phyloP scores from a whole-genome alignment of 2,113 vertebrate genomes.

The Eleginops maclovinus region DNA sequence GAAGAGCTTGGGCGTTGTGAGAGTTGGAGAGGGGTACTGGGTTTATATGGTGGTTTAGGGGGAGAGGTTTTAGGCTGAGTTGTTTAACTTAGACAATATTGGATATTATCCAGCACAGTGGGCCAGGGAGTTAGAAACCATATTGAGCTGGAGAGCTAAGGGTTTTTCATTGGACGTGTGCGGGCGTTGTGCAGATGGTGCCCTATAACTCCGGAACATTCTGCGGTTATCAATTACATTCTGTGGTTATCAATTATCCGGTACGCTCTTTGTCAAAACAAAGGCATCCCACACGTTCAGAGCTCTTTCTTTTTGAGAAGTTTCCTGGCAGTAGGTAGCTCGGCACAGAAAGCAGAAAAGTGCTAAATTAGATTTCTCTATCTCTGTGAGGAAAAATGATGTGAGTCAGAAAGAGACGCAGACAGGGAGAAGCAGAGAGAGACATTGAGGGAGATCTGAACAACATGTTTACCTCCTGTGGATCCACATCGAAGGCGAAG shows the following conservation, averaged over 20 bases:
- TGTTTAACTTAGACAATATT: conserved; percentile 63
- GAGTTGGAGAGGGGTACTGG: conserved; percentile 55
- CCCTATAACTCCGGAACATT: conserved; percentile 83
- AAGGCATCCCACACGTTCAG: conserved; percentile 73
- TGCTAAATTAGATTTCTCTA: conserved; percentile 59
- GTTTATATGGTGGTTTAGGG: conserved; percentile 56
- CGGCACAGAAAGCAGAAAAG: conserved; percentile 52
- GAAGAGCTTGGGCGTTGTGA: conserved; percentile 40
- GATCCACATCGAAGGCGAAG: conserved; percentile 83
- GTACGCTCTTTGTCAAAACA: conserved; percentile 72
- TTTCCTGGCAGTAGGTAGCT: conserved; percentile 59
- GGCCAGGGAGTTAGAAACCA: conserved; percentile 47
- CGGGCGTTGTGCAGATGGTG: conserved; percentile 85
- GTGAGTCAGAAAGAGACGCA: conserved; percentile 31
- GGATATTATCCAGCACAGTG: conserved; percentile 60
- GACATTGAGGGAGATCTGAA: conserved; percentile 75
- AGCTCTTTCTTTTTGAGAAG: conserved; percentile 49
- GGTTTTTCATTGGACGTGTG: conserved; percentile 51
- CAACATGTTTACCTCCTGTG: conserved; percentile 89
- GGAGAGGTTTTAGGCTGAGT: conserved; percentile 48
- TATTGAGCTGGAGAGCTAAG: conserved; percentile 34
- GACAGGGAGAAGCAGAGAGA: not conserved
- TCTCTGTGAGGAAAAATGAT: conserved; percentile 42
- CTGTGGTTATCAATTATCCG: conserved; percentile 84
- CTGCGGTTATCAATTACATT: conserved; percentile 85